Base-by-base conservation (phyloP, 1,140 invertebrate genomes). In the Ectropis grisescens region DNA sequence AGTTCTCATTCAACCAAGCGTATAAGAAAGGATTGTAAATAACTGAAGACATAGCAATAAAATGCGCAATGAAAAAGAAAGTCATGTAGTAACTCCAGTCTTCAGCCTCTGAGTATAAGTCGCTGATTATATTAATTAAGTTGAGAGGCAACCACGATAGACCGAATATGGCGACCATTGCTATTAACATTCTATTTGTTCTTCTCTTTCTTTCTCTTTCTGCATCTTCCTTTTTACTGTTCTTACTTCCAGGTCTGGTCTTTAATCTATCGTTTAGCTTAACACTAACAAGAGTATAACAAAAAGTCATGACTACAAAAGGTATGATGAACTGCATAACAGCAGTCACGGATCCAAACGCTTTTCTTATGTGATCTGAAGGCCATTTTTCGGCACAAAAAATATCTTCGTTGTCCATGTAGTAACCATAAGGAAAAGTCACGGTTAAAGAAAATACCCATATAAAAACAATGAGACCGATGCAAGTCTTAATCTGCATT, bases 1-100 rank as follows among this genome's bases (percentile, higher is more conserved):
- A 98, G 78, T 97, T 98, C 44, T 98, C 96, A 76, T 98, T 99
- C 64, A 98, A 88, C 96, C 96, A 99, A 11, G 96, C 96, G 75
- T 98, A 98, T 56, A 89, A 66, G 45, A 89, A 88, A 0, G 96
- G 95, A 79, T 98, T 98, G 80, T 97, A 98, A 65, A 94, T 96
- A 0, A 94, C 96, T 2, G 94, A 96, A 31, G 88, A 94, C 94
- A 98, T 98, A 27, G 96, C 96, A 31, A 98, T 88, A n/a, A 95
- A 90, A 69, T 99, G 97, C 2, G 92, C 89, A 27, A 93, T 81
- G 67, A 99, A 96, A 83, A 98, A 91, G 66, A 87, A 84, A 2
- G 96, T 70, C 43, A 90, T 90, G 68, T 94, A 96, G 64, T 93
- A 97, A 11, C 85, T 86, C 91, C 93, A 96, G 23, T 86, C 75